Conservation (phyloP, 2,113 vertebrate species). For the Hydrochoerus hydrochaeris region DNA sequence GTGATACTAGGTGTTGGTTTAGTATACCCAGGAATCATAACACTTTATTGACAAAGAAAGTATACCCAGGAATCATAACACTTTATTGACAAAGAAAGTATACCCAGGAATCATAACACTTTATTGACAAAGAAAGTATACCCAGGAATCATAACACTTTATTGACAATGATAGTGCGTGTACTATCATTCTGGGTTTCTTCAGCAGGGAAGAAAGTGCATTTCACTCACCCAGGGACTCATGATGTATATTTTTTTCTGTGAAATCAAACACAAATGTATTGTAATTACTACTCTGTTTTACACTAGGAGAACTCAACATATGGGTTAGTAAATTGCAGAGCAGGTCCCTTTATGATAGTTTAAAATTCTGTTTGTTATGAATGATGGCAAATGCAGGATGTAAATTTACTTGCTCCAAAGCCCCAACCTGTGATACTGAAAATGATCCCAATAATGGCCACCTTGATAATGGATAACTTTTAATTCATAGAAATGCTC, state of each 20-base stretch:
- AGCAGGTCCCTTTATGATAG: neutral
- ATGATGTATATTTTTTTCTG: neutral
- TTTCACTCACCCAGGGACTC: neutral
- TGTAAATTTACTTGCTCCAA: neutral
- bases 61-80: neutral
- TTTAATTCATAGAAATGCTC: neutral
- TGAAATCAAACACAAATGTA: fast-evolving
- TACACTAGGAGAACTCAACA: neutral
- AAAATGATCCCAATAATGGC: neutral
- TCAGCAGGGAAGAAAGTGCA: neutral
- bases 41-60: neutral
- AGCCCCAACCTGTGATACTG: neutral
- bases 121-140: neutral
- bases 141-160: neutral
- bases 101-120: neutral
- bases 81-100: neutral
- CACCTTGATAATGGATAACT: neutral
- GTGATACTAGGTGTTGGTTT: neutral
- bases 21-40: neutral
- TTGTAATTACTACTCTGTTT: neutral
- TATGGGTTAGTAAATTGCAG: neutral
- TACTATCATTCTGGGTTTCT: neutral
- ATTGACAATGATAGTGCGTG: neutral
- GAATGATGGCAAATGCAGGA: neutral
- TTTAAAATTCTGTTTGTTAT: neutral